A percentile compares a stretch with the other conserved stretches of the same genome.
Conservation (phyloP, 2,113 vertebrate species). For the Desmodus rotundus region DNA sequence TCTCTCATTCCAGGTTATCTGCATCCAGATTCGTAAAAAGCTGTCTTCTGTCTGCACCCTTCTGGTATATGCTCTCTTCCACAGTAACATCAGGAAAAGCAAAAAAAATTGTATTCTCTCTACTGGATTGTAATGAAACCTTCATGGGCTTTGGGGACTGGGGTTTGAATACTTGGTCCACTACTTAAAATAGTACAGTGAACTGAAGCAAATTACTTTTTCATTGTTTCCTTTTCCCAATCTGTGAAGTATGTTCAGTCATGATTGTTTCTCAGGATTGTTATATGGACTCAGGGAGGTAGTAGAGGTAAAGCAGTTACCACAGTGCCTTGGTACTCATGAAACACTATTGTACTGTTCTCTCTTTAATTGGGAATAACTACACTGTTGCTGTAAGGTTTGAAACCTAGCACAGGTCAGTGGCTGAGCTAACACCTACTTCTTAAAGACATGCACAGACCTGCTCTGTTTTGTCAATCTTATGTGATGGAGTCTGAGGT, state of each 20-base stretch:
- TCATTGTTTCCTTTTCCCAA: neutral
- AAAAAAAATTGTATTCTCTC: neutral
- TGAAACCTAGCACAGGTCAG: neutral
- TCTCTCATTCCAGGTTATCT: neutral
- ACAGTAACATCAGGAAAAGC: neutral
- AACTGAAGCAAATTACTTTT: constrained; percentile 1
- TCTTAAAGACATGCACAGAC: neutral
- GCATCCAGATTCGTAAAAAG: neutral
- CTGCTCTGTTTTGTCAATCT: neutral
- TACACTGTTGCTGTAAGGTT: neutral
- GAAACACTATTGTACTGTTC: neutral
- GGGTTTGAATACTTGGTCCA: neutral
- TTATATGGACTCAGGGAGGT: neutral
- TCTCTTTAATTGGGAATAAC: neutral
- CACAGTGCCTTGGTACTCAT: neutral
- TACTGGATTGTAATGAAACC: neutral
- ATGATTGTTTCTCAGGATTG: neutral
- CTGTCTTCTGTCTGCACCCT: neutral
- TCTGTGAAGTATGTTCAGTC: neutral
- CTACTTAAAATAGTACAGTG: neutral
- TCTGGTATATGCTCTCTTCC: neutral
- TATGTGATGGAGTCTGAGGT: neutral
- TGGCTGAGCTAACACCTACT: neutral
- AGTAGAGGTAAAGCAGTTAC: neutral
- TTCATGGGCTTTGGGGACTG: neutral